These are phyloP conservation scores for Andrena hattorfiana DNA, from an alignment of 2,888 invertebrate species.

Conservation along the genomic window DNA sequence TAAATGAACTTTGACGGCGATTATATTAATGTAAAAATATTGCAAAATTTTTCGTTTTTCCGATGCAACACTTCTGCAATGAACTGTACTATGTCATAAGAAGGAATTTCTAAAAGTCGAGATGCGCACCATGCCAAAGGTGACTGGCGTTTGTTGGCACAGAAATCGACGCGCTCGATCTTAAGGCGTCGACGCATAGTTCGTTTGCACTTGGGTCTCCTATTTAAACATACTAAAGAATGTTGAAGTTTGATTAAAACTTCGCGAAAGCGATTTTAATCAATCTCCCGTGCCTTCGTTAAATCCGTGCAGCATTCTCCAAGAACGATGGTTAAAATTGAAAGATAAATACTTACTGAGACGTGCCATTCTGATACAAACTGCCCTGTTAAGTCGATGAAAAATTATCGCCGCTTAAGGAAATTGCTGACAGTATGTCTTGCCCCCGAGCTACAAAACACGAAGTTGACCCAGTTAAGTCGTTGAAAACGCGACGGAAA, in stretches of 20 bases:
- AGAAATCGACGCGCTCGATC: constrained; percentile 26
- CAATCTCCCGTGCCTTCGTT: not conserved
- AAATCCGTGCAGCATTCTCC: not conserved
- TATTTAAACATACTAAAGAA: constrained; percentile 8
- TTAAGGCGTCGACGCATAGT: constrained; percentile 29
- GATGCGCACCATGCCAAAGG: constrained; percentile 31
- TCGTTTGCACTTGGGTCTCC: constrained; percentile 20
- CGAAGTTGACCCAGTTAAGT: constrained; percentile 45
- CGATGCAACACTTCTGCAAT: not conserved
- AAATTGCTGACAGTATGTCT: constrained; percentile 31
- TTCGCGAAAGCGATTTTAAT: not conserved
- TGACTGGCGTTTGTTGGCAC: constrained; percentile 51
- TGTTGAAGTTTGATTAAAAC: constrained; percentile 8
- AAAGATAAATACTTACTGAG: too few relatives aligned
- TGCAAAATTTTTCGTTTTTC: not conserved
- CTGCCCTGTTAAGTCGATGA: too few relatives aligned
- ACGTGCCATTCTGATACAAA: not conserved
- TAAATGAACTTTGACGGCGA: not conserved
- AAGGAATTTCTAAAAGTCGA: constrained; percentile 23
- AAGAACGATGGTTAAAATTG: too few relatives aligned
- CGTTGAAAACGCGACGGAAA: constrained; percentile 25
- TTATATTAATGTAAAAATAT: not conserved
- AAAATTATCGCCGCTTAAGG: constrained; percentile 28
- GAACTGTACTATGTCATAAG: not conserved
- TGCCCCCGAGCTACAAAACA: constrained; percentile 20